These are phyloP conservation scores for Parambassis ranga DNA, from an alignment of 2,797 vertebrate species.

Conservation along the genomic window DNA sequence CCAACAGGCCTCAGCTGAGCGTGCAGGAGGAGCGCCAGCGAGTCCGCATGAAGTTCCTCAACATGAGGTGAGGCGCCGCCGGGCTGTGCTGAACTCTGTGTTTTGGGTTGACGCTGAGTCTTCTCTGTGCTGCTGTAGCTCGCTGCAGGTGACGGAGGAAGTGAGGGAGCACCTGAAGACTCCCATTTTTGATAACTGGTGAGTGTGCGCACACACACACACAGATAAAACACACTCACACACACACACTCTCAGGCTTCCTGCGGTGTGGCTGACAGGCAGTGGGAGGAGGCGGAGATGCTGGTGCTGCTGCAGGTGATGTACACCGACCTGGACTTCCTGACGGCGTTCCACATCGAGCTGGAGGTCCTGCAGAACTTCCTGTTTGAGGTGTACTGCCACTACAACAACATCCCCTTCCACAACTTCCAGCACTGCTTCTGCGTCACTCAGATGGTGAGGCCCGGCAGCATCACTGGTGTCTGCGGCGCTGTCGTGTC, in stretches of 20 bases:
- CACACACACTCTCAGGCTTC: not conserved
- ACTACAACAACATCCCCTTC: constrained; percentile 93
- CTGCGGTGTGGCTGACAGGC: constrained; percentile 49
- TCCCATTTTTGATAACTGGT: constrained; percentile 81
- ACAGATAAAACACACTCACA: not conserved
- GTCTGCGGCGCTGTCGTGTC: too few relatives aligned
- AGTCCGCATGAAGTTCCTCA: constrained; percentile 49
- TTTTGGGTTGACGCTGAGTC: not conserved
- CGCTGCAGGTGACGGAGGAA: constrained; percentile 77
- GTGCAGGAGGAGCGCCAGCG: constrained; percentile 33
- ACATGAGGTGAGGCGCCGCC: constrained; percentile 67
- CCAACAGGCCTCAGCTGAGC: not conserved
- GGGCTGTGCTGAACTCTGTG: too few relatives aligned
- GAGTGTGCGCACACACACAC: constrained; percentile 13
- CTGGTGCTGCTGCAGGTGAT: constrained; percentile 77
- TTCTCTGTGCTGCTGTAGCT: constrained; percentile 47
- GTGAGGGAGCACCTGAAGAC: constrained; percentile 80
- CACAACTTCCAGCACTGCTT: constrained; percentile 97
- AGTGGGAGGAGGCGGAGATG: constrained; percentile 78
- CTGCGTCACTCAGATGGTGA: constrained; percentile 91
- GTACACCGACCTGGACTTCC: constrained; percentile 74
- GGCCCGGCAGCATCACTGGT: too few relatives aligned
- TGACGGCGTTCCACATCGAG: constrained; percentile 66
- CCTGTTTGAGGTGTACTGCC: constrained; percentile 66
- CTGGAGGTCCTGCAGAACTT: constrained; percentile 69